Percentiles rank a stretch among this genome's conserved stretches.
Conservation (phyloP, 2,888 invertebrate species). For the Cantharis lateralis region DNA sequence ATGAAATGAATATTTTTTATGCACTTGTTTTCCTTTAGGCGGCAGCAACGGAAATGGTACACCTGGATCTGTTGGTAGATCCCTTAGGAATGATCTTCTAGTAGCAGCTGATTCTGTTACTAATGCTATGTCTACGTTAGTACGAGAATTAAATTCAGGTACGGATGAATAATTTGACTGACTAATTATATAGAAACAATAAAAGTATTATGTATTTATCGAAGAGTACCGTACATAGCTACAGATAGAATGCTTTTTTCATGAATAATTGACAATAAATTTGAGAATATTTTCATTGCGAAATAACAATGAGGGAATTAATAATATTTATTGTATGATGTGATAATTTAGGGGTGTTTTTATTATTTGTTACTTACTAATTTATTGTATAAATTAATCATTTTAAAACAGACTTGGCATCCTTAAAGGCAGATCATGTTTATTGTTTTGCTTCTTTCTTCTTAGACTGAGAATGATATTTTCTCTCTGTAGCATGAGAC, state of each 20-base stretch:
- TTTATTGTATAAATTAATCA: neutral
- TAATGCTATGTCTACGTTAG: slow-evolving; percentile 96
- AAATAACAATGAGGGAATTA: neutral
- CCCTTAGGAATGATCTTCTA: slow-evolving; percentile 83
- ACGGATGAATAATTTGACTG: slow-evolving; percentile 49
- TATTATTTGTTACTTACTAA: neutral
- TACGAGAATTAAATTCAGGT: slow-evolving; percentile 94
- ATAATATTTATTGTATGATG: neutral
- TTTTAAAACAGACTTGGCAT: neutral
- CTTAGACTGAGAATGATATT: slow-evolving; percentile 31
- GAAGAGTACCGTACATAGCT: slow-evolving; percentile 7
- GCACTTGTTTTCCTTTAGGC: slow-evolving; percentile 4
- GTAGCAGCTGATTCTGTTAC: slow-evolving; percentile 97
- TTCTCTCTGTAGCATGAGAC: slow-evolving; percentile 30
- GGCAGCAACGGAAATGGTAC: slow-evolving; percentile 52
- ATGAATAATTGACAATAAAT: neutral
- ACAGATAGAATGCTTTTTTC: slow-evolving; percentile 3
- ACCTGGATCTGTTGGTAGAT: slow-evolving; percentile 60
- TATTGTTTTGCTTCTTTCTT: slow-evolving; percentile 24
- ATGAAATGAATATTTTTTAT: neutral
- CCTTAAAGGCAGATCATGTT: slow-evolving; percentile 26
- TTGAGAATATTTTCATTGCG: neutral
- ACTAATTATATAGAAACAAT: neutral
- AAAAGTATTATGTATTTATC: slow-evolving; percentile 21
- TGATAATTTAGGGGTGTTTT: neutral